These are phyloP conservation scores for Pelmatolapia mariae DNA, from an alignment of 2,113 vertebrate genomes.

Conservation along the genomic window DNA sequence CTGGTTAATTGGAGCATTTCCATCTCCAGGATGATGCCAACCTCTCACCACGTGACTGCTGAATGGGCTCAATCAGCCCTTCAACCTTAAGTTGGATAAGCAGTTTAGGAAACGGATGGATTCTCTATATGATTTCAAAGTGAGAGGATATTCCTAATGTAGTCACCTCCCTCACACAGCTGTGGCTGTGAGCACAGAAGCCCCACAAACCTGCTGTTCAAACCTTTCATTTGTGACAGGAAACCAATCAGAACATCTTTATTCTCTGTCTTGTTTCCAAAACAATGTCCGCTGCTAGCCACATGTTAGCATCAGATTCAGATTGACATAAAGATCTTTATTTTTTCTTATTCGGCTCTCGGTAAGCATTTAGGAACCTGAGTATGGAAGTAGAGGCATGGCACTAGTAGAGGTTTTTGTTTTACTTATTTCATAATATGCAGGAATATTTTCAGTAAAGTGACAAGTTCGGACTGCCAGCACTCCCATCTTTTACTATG, in stretches of 20 bases:
- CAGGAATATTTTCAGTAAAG: not conserved
- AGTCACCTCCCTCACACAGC: not conserved
- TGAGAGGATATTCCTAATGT: not conserved
- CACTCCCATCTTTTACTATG: rapidly evolving
- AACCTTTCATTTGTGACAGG: not conserved
- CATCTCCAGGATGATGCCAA: not conserved
- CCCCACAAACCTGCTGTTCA: not conserved
- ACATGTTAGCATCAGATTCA: not conserved
- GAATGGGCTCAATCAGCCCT: not conserved
- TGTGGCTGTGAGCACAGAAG: not conserved
- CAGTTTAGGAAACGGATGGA: not conserved
- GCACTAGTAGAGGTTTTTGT: not conserved
- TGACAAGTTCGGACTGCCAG: not conserved
- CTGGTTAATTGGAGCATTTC: not conserved
- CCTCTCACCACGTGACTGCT: too few species aligned
- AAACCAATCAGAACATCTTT: not conserved
- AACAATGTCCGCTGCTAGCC: not conserved
- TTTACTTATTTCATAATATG: not conserved
- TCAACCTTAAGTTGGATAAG: not conserved
- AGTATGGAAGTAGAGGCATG: not conserved
- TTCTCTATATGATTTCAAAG: not conserved
- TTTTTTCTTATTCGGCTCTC: not conserved
- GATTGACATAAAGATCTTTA: not conserved
- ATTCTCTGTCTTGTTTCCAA: not conserved
- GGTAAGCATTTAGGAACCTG: not conserved